Conservation (phyloP, 2,113 vertebrate species). For the Opisthocomus hoazin region DNA sequence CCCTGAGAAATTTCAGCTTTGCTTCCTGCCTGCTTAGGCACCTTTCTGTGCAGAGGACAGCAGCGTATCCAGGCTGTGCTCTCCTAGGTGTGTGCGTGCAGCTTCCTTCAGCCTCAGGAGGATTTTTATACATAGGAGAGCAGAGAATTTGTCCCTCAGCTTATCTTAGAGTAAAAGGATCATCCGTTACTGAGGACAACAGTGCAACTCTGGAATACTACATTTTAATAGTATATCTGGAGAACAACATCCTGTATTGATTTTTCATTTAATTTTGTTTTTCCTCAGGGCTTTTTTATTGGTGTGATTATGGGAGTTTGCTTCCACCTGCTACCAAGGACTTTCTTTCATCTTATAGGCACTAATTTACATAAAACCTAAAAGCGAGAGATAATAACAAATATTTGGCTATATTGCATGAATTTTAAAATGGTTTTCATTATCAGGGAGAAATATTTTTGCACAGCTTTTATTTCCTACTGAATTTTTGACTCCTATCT, state of each 20-base stretch:
- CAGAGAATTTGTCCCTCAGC: background rate
- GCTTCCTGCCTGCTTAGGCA: fast-evolving
- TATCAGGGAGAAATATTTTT: slow-evolving; percentile 39
- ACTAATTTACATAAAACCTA: slow-evolving; percentile 65
- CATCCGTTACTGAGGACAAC: background rate
- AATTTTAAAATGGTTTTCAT: slow-evolving; percentile 63
- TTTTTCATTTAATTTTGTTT: slow-evolving; percentile 65
- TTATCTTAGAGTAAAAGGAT: background rate
- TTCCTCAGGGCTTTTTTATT: slow-evolving; percentile 63
- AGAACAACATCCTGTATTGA: slow-evolving; percentile 51
- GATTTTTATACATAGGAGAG: fast-evolving
- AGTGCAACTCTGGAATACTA: background rate
- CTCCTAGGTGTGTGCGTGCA: fast-evolving
- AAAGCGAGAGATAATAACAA: slow-evolving; percentile 66
- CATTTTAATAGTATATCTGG: slow-evolving; percentile 34
- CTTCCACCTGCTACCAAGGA: slow-evolving; percentile 58
- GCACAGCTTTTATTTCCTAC: slow-evolving; percentile 41
- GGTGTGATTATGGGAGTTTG: slow-evolving; percentile 57
- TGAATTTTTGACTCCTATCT: slow-evolving; percentile 5
- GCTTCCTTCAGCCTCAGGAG: fast-evolving
- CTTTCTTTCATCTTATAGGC: slow-evolving; percentile 55
- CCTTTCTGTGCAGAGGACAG: background rate
- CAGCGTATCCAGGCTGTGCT: fast-evolving
- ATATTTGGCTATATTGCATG: slow-evolving; percentile 64
- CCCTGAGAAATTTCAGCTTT: background rate